Evolutionary conservation across 2,888 invertebrate genomes (phyloP).

Genomic region (Dorcus parallelipipedus): DNA sequence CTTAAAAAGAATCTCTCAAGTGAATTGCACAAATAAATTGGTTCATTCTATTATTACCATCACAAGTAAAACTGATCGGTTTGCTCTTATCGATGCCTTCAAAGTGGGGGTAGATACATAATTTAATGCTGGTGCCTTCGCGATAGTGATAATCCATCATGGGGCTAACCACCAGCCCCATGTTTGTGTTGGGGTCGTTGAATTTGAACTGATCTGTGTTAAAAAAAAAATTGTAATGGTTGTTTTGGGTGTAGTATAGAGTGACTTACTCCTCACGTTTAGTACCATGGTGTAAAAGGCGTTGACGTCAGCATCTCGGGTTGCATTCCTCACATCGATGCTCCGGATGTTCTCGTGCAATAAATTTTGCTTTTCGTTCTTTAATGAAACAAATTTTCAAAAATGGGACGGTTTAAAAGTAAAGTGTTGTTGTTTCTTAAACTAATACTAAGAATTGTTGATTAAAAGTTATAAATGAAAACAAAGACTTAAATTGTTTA

Average conservation of each 20-base stretch:
- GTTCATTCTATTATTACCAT: slow-evolving; percentile 60
- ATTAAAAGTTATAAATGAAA: neutral
- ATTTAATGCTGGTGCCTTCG: slow-evolving; percentile 81
- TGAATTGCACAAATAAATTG: no score
- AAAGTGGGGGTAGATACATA: slow-evolving; percentile 70
- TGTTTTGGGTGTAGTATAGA: slow-evolving; percentile 55
- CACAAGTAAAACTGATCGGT: slow-evolving; percentile 87
- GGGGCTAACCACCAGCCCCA: slow-evolving; percentile 85
- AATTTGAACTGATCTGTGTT: slow-evolving; percentile 67
- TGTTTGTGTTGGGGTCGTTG: slow-evolving; percentile 75
- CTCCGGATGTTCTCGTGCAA: slow-evolving; percentile 68
- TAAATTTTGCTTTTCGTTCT: slow-evolving; percentile 57
- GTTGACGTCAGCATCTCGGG: slow-evolving; percentile 69
- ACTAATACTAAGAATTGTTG: no score
- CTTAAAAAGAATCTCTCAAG: slow-evolving; percentile 49
- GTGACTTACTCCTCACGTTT: slow-evolving; percentile 67
- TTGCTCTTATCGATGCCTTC: slow-evolving; percentile 46
- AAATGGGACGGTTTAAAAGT: neutral
- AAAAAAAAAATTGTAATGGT: slow-evolving; percentile 5
- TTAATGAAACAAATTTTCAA: slow-evolving; percentile 6
- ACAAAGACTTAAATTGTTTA: neutral
- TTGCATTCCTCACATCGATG: slow-evolving; percentile 54
- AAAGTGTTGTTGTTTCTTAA: neutral
- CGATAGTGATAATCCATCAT: slow-evolving; percentile 76
- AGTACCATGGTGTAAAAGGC: slow-evolving; percentile 83